Percentiles rank a stretch among this genome's conserved stretches.
phyloP scores from a whole-genome alignment of 1,140 invertebrate species.

The Eupeodes corollae region DNA sequence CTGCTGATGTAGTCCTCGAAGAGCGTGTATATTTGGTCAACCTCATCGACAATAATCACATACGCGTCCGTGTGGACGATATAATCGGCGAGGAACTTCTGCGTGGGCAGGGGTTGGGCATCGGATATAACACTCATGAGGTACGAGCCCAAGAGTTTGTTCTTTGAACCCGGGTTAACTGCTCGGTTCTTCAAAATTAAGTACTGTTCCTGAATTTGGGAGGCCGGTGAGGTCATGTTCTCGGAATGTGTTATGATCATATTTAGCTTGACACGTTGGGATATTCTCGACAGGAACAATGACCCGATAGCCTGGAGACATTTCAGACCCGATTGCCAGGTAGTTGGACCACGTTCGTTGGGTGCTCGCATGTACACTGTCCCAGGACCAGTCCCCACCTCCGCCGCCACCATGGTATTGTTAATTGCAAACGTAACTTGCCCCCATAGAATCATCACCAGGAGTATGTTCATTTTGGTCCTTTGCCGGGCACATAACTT shows the following conservation, averaged over 20 bases:
- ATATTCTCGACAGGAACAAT: constrained; percentile 20
- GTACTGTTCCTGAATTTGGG: constrained; percentile 23
- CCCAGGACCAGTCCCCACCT: constrained; percentile 21
- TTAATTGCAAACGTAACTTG: too few relatives aligned
- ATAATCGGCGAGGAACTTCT: constrained; percentile 20
- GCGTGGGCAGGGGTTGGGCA: background rate
- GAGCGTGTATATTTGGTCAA: constrained; percentile 11
- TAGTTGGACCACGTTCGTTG: constrained; percentile 16
- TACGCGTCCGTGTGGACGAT: constrained; percentile 7
- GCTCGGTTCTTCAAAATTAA: constrained; percentile 19
- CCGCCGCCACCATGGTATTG: constrained; percentile 19
- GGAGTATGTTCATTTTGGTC: background rate
- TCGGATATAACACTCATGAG: constrained; percentile 22
- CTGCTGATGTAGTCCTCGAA: constrained; percentile 14
- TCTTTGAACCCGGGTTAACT: background rate
- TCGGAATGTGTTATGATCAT: constrained; percentile 18
- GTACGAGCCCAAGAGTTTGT: background rate
- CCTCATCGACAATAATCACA: constrained; percentile 20
- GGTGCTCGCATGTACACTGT: constrained; percentile 24
- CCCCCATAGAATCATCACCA: background rate
- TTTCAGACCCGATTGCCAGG: constrained; percentile 22
- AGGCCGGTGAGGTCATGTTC: constrained; percentile 24
- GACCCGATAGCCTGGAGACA: constrained; percentile 24
- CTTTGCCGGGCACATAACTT: too few relatives aligned
- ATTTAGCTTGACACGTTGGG: constrained; percentile 21